phyloP scores from a whole-genome alignment of 2,113 vertebrate species.

The Halcyon senegalensis region DNA sequence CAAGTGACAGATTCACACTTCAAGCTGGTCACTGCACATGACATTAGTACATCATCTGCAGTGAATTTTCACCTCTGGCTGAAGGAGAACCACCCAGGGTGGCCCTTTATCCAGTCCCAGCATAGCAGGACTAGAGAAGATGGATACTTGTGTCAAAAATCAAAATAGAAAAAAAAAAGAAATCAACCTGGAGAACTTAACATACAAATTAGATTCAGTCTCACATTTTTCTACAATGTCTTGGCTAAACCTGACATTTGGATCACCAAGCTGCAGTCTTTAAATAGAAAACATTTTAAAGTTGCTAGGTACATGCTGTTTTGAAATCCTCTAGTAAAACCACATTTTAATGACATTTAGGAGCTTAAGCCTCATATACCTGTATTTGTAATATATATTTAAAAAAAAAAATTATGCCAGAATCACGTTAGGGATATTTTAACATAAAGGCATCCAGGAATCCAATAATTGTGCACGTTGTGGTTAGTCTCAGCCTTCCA shows the following conservation, averaged over 20 bases:
- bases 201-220: not conserved
- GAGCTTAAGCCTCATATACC: not conserved
- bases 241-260: not conserved
- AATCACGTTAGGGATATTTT: not conserved
- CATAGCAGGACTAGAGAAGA: not conserved
- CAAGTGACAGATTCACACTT: not conserved
- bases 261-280: not conserved
- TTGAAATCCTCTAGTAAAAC: not conserved
- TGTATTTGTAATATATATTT: not conserved
- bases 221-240: not conserved
- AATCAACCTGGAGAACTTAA: not conserved
- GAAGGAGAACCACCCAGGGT: not conserved
- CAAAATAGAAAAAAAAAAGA: not conserved
- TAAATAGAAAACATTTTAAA: not conserved
- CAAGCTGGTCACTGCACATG: not conserved
- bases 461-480: not conserved
- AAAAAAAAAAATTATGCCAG: not conserved
- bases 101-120: not conserved
- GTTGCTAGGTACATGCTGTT: not conserved
- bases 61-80: constrained; percentile 17
- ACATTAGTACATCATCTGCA: not conserved
- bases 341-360: not conserved
- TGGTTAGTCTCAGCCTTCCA: not conserved
- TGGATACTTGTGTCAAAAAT: not conserved
- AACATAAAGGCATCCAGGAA: not conserved